Conservation (phyloP, 1,140 invertebrate genomes). For the Chrysopa pallens region DNA sequence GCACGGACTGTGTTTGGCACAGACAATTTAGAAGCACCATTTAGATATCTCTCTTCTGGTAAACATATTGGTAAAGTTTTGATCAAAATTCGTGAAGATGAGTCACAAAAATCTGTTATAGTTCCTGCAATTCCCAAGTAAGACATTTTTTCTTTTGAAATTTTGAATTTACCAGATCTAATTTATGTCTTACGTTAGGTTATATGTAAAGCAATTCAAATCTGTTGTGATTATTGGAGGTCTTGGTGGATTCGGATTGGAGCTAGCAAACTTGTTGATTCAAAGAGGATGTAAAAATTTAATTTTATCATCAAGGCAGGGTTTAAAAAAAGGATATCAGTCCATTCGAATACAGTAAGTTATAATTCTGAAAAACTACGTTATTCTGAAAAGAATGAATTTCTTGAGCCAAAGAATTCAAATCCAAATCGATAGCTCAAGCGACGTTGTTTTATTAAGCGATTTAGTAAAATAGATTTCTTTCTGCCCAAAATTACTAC, state of each 20-base stretch:
- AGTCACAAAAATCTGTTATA: constrained; percentile 15
- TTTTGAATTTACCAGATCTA: constrained; percentile 3
- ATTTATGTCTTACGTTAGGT: constrained; percentile 19
- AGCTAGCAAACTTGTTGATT: constrained; percentile 76
- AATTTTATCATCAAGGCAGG: constrained; percentile 61
- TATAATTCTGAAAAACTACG: too few species aligned
- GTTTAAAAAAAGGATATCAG: constrained; percentile 67
- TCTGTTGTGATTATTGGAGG: constrained; percentile 47
- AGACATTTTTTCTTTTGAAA: constrained; percentile 10
- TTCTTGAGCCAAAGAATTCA: too few species aligned
- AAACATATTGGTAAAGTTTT: constrained; percentile 78
- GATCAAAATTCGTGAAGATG: constrained; percentile 43
- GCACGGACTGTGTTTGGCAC: constrained; percentile 35
- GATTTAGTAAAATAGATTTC: too few species aligned
- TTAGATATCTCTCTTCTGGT: constrained; percentile 60
- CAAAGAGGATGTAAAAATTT: constrained; percentile 59
- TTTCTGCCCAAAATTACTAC: too few species aligned
- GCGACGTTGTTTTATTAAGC: too few species aligned
- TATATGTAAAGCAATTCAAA: constrained; percentile 21
- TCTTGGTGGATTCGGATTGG: constrained; percentile 81
- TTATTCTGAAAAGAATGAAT: too few species aligned
- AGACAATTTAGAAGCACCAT: constrained; percentile 43
- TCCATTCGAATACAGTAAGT: constrained; percentile 29
- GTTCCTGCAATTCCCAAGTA: constrained; percentile 31
- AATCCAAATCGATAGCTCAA: too few species aligned